Evolutionary conservation across 64 coral and sea anemone species (phyloP).

Genomic region (Montipora efflorescens): DNA sequence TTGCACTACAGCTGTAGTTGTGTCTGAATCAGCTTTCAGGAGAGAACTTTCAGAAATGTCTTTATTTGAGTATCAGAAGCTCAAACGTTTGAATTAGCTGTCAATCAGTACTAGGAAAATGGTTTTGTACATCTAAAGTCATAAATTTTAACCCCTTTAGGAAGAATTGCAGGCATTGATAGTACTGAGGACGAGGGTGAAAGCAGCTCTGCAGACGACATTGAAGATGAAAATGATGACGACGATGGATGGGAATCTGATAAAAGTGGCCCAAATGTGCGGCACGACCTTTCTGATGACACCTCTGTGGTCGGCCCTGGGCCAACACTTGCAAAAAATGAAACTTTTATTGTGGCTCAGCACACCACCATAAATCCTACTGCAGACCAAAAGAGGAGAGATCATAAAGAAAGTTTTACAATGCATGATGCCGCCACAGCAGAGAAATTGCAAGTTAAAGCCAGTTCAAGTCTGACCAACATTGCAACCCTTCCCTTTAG

Average conservation of each 20-base stretch:
- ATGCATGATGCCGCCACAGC: neutral
- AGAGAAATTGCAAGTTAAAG: neutral
- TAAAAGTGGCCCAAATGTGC: neutral
- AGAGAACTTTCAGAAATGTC: too few relatives aligned
- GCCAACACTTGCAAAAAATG: neutral
- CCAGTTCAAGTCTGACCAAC: neutral
- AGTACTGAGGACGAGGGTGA: neutral
- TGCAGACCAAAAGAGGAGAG: neutral
- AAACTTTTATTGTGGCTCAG: neutral
- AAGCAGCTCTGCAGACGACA: neutral
- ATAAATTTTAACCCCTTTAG: neutral
- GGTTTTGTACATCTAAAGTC: neutral
- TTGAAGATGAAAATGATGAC: neutral
- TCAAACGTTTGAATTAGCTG: too few relatives aligned
- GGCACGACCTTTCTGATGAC: neutral
- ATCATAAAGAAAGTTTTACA: neutral
- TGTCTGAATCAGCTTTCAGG: too few relatives aligned
- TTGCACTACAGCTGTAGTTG: too few relatives aligned
- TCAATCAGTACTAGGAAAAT: too few relatives aligned
- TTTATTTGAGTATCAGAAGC: too few relatives aligned
- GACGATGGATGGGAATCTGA: conserved; percentile 10
- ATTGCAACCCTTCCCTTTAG: neutral
- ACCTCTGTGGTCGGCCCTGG: neutral
- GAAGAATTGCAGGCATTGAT: neutral
- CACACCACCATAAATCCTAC: neutral